Percentiles rank a stretch among this genome's conserved stretches.
These are phyloP conservation scores for Andrena dorsata DNA, from an alignment of 2,888 invertebrate species.

Conservation along the genomic window DNA sequence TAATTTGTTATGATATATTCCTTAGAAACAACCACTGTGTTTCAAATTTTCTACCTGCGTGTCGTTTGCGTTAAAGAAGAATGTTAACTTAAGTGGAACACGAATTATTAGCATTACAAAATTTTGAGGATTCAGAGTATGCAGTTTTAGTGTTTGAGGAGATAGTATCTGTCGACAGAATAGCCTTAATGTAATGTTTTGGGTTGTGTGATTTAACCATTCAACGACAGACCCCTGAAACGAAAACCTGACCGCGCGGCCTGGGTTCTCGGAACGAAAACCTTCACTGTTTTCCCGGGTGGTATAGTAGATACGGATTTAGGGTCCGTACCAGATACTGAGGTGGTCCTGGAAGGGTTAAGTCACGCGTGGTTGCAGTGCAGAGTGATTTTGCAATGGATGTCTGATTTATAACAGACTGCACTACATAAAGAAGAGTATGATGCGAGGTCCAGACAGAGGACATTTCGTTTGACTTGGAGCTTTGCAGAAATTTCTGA, in stretches of 20 bases:
- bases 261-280: no score
- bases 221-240: no score
- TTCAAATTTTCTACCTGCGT: neutral
- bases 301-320: no score
- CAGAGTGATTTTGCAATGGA: slow-evolving; percentile 12
- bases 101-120: neutral
- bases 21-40: neutral
- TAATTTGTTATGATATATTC: neutral
- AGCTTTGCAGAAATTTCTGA: neutral
- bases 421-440: neutral
- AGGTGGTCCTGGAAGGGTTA: no score
- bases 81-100: neutral
- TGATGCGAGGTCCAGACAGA: neutral
- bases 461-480: no score
- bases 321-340: no score
- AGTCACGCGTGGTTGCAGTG: neutral
- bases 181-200: neutral
- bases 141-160: slow-evolving; percentile 1
- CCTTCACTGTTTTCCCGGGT: no score
- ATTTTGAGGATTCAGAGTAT: neutral
- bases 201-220: slow-evolving; percentile 5
- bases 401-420: neutral
- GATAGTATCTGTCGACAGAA: neutral
- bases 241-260: no score
- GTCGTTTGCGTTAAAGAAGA: neutral